Evolutionary conservation across 2,113 vertebrate genomes (phyloP).

Genomic region (Anser brachyrhynchus): DNA sequence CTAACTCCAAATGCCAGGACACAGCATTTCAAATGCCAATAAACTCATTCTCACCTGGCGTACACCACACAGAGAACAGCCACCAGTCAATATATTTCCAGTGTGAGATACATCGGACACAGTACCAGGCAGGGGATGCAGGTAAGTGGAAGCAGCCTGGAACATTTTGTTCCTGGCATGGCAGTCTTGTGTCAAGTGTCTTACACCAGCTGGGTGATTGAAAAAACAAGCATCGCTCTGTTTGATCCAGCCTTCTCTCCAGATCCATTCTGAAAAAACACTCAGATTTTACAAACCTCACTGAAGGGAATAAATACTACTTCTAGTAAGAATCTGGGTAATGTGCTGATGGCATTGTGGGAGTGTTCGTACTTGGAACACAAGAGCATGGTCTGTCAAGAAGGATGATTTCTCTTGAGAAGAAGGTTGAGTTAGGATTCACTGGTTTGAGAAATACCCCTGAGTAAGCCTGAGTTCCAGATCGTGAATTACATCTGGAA

Average conservation of each 20-base stretch:
- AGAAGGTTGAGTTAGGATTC: not conserved
- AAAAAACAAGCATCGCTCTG: not conserved
- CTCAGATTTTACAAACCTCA: not conserved
- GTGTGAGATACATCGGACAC: fast-evolving
- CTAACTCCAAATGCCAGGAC: not conserved
- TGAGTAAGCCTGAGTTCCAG: not conserved
- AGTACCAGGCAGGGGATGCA: not conserved
- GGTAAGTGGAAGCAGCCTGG: not conserved
- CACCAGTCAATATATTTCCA: not conserved
- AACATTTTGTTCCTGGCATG: not conserved
- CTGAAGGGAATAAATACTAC: not conserved
- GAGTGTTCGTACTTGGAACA: not conserved
- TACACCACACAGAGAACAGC: not conserved
- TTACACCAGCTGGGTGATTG: not conserved
- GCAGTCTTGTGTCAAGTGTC: not conserved
- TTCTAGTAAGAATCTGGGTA: not conserved
- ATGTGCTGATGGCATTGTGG: not conserved
- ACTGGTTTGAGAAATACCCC: not conserved
- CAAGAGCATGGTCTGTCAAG: not conserved
- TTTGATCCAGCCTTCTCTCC: not conserved
- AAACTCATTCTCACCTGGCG: not conserved
- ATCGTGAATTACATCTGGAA: not conserved
- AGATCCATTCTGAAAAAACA: not conserved
- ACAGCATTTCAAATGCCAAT: not conserved
- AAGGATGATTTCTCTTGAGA: not conserved